Conservation (phyloP, 2,113 vertebrate genomes). For the Ivindomyrus marchei region DNA sequence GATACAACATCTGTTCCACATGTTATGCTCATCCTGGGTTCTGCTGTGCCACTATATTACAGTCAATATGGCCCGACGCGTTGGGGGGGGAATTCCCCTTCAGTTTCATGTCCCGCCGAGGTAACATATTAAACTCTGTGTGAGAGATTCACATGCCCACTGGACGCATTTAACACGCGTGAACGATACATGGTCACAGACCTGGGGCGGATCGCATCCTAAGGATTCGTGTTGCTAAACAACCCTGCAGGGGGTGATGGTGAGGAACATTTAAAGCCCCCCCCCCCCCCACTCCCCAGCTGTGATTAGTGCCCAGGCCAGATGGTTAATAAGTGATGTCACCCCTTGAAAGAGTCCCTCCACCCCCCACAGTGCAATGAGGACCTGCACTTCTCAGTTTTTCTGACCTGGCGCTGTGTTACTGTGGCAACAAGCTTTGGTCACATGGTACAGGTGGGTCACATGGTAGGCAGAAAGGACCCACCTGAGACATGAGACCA, state of each 20-base stretch:
- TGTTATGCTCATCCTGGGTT: neutral
- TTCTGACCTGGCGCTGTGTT: neutral
- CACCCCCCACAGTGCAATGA: neutral
- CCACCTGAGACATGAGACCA: neutral
- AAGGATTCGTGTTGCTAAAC: neutral
- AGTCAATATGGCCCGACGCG: neutral
- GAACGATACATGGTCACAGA: neutral
- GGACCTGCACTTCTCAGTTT: neutral
- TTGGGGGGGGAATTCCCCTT: neutral
- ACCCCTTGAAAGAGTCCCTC: neutral
- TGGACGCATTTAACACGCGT: neutral
- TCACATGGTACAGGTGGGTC: neutral
- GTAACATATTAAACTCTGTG: neutral
- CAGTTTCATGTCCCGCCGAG: neutral
- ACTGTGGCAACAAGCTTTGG: neutral
- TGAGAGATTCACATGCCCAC: neutral
- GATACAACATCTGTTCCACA: neutral
- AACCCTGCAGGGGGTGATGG: neutral
- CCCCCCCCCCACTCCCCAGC: neutral
- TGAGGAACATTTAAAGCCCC: neutral
- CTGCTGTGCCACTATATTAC: neutral
- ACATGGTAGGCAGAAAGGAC: neutral
- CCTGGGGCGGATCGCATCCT: neutral
- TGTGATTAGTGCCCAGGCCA: neutral
- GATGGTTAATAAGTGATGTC: conserved; percentile 14